These are phyloP conservation scores for Fragum sueziense DNA, from an alignment of 2,888 invertebrate species.

Conservation along the genomic window DNA sequence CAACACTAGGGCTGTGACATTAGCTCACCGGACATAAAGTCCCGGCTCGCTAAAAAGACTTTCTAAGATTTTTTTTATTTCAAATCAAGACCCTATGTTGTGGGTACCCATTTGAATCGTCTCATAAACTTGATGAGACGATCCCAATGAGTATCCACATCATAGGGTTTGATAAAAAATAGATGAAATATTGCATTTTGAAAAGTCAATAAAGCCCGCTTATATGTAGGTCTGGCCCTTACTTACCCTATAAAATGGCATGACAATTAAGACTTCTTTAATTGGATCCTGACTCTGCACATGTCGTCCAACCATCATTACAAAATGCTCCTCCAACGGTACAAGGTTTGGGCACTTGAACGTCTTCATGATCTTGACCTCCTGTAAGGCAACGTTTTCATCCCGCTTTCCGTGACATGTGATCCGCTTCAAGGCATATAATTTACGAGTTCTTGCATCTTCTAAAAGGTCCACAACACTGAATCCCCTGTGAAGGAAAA, in stretches of 20 bases:
- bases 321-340: constrained; percentile 87
- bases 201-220: too few species aligned
- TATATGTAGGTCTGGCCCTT: too few species aligned
- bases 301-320: constrained; percentile 82
- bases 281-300: constrained; percentile 82
- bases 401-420: constrained; percentile 91
- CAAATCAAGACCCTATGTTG: too few species aligned
- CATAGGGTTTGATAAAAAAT: too few species aligned
- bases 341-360: constrained; percentile 89
- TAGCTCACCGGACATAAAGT: too few species aligned
- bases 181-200: too few species aligned
- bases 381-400: constrained; percentile 87
- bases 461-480: constrained; percentile 91
- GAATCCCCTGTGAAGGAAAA: constrained; percentile 87
- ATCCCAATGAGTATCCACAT: too few species aligned
- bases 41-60: too few species aligned
- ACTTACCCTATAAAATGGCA: constrained; percentile 88
- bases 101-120: too few species aligned
- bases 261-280: constrained; percentile 88
- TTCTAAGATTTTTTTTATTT: too few species aligned
- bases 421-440: constrained; percentile 91
- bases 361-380: constrained; percentile 89
- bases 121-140: too few species aligned
- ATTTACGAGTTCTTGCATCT: constrained; percentile 86
- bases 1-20: too few species aligned